Conservation (phyloP, 2,113 vertebrate genomes). For the Myocastor coypus region DNA sequence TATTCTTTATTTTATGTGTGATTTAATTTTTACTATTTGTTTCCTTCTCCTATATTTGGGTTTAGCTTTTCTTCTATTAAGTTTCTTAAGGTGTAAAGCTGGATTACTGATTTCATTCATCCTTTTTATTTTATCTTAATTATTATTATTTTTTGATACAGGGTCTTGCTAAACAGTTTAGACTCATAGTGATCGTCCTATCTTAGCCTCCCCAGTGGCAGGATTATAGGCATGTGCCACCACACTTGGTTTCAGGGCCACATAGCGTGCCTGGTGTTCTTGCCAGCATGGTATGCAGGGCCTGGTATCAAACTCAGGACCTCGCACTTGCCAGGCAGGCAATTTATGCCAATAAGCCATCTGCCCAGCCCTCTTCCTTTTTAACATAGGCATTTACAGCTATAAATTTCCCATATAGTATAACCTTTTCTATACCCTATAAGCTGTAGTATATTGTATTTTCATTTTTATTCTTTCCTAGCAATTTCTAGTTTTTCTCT, state of each 20-base stretch:
- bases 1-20: not conserved
- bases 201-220: too few relatives aligned
- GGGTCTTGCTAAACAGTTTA: too few relatives aligned
- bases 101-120: not conserved
- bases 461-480: not conserved
- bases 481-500: conserved; percentile 2
- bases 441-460: not conserved
- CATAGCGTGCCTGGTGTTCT: too few relatives aligned
- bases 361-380: too few relatives aligned
- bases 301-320: too few relatives aligned
- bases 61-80: not conserved
- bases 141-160: too few relatives aligned
- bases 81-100: not conserved
- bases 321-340: too few relatives aligned
- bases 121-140: not conserved
- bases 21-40: not conserved
- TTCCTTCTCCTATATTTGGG: not conserved
- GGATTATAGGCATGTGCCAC: too few relatives aligned
- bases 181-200: too few relatives aligned
- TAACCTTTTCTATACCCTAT: not conserved
- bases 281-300: too few relatives aligned
- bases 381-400: not conserved
- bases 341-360: too few relatives aligned
- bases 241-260: too few relatives aligned
- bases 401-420: not conserved